Base-by-base conservation (phyloP, 2,113 vertebrate genomes). In the Sebastes fasciatus region DNA sequence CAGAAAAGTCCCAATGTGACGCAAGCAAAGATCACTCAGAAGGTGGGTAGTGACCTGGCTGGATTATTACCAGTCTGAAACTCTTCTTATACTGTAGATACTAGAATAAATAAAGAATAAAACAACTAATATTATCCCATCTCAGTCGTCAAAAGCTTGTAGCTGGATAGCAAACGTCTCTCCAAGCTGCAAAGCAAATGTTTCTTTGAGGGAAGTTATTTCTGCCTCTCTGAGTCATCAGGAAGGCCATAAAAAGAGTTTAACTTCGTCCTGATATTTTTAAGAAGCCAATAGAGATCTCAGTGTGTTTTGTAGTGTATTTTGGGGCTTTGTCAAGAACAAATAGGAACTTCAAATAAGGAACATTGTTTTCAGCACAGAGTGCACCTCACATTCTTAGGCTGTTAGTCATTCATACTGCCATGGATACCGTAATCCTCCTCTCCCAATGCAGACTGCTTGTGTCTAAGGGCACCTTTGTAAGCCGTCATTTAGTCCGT, bases 1-100 rank as follows among this genome's bases (percentile, higher is more conserved):
- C 94, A 96, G 79, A 96, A 92, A 71, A 97, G 95, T 76, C 91
- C 94, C 81, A 95, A 90, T 10, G 88, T 97, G 55, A 66, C 66
- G 14, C 95, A 97, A 81, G 97, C 98, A 7, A 96, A 97, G 88
- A 90, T 93, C 86, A 91, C 96, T 73, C 97, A 97, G 88, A 98
- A 99, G 97, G 98, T 99, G 91, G 89, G 85, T 16, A 1, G 19
- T 34, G 1, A 10, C 13, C 40, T 45, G 40, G 40, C 11, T 48
- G 16, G 17, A 7, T 70, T 45, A 17, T 64, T 63, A 5, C 2
- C 40, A 34, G 19, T 42, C 14, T 51, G 12, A 26, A 21, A 57
- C 43, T 19, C 34, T 34, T 45, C 3, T 43, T 1, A 5, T 55
- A 13, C 16, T 42, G 13, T 40, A 58, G 13, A 48, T 13, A 48